Percentiles rank a stretch among this genome's conserved stretches.
Evolutionary conservation across 92 coral and sea anemone genomes (phyloP).

Genomic region (Zoanthus gigantus): DNA sequence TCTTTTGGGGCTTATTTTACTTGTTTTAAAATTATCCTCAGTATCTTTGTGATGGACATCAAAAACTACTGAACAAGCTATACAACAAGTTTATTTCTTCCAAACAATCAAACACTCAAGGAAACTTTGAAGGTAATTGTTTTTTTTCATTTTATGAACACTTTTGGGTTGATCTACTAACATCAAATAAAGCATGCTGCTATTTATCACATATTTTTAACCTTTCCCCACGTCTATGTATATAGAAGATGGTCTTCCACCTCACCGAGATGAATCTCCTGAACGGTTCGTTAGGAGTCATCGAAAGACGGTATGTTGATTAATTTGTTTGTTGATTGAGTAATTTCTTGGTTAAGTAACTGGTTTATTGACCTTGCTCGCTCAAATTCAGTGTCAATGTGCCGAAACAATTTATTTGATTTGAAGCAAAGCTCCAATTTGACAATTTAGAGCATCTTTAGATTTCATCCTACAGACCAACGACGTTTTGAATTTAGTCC

Average conservation of each 20-base stretch:
- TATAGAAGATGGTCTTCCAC: neutral
- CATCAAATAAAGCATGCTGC: neutral
- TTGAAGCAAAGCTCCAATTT: too few relatives aligned
- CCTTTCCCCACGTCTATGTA: neutral
- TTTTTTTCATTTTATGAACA: too few relatives aligned
- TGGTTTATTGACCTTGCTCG: neutral
- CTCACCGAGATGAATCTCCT: neutral
- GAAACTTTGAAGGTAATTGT: constrained; percentile 30
- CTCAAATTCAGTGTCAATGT: too few relatives aligned
- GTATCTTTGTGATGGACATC: constrained; percentile 90
- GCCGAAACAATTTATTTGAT: too few relatives aligned
- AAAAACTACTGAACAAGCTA: constrained; percentile 78
- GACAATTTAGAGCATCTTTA: too few relatives aligned
- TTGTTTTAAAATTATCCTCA: neutral
- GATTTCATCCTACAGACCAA: too few relatives aligned
- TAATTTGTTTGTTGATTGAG: neutral
- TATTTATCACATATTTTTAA: neutral
- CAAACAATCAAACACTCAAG: constrained; percentile 28
- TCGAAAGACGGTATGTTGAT: constrained; percentile 15
- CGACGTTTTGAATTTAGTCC: too few relatives aligned
- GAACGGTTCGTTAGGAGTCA: neutral
- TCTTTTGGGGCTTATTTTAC: neutral
- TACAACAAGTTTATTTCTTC: constrained; percentile 74
- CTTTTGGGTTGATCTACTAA: neutral
- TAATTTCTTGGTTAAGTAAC: too few relatives aligned